phyloP scores from a whole-genome alignment of 2,113 vertebrate species.

The Tautogolabrus adspersus region DNA sequence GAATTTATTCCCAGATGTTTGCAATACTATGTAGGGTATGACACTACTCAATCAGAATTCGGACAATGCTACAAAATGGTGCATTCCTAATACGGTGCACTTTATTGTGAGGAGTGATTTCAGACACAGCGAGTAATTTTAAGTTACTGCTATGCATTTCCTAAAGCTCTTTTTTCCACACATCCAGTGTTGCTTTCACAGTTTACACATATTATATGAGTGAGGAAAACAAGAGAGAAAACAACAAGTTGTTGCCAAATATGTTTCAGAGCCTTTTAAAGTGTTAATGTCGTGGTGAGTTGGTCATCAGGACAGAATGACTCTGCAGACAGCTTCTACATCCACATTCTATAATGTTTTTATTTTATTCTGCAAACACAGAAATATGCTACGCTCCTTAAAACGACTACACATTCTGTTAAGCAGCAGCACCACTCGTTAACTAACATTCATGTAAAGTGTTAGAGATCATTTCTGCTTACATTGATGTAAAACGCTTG shows the following conservation, averaged over 20 bases:
- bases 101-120: too few relatives aligned
- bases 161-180: neutral
- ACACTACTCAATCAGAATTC: too few relatives aligned
- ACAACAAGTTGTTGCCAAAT: conserved; percentile 65
- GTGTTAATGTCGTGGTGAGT: neutral
- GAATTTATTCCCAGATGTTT: too few relatives aligned
- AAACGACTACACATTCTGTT: conserved; percentile 18
- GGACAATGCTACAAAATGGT: too few relatives aligned
- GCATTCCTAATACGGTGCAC: too few relatives aligned
- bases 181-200: neutral
- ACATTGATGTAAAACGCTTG: neutral
- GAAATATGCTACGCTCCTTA: conserved; percentile 30
- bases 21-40: too few relatives aligned
- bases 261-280: conserved; percentile 31
- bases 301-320: conserved; percentile 12
- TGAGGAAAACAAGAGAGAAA: conserved; percentile 4
- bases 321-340: conserved; percentile 3
- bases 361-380: conserved; percentile 30
- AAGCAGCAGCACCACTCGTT: conserved; percentile 14
- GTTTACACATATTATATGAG: neutral
- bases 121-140: neutral
- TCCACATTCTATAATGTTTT: neutral
- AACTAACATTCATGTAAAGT: conserved; percentile 17
- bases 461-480: neutral
- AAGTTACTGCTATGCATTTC: neutral